A percentile compares a stretch with the other conserved stretches of the same genome.
phyloP scores from a whole-genome alignment of 92 coral and sea anemone species.

The Pocillopora grandis region DNA sequence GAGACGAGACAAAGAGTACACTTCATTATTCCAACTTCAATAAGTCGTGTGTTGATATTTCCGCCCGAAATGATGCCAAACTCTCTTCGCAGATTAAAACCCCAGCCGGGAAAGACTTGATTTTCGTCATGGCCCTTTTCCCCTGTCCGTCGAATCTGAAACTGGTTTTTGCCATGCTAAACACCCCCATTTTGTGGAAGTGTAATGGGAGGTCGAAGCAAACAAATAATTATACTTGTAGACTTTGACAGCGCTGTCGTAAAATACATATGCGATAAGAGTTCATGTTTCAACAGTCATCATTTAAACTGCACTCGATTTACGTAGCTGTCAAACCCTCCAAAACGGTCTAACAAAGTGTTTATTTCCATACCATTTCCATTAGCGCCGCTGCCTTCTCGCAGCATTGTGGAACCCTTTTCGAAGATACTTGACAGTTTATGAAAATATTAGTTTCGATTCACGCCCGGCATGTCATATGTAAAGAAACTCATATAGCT shows the following conservation, averaged over 20 bases:
- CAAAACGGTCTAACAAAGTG: conserved; percentile 40
- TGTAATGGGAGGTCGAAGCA: conserved; percentile 37
- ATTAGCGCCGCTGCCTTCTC: neutral
- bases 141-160: neutral
- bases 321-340: conserved; percentile 44
- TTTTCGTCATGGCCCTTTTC: neutral
- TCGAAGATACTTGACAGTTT: conserved; percentile 34
- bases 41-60: conserved; percentile 22
- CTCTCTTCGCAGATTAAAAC: conserved; percentile 10
- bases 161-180: neutral
- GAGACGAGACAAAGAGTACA: neutral
- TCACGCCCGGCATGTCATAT: neutral
- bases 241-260: conserved; percentile 48
- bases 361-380: conserved; percentile 11
- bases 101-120: neutral
- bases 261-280: conserved; percentile 42
- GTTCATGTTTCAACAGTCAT: conserved; percentile 48
- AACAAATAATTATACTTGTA: conserved; percentile 38
- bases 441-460: conserved; percentile 30
- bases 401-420: conserved; percentile 6
- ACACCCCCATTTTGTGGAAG: neutral
- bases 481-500: neutral
- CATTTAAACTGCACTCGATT: conserved; percentile 40
- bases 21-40: conserved; percentile 1
- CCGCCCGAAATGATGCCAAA: conserved; percentile 9